A percentile compares a stretch with the other conserved stretches of the same genome.
phyloP scores from a whole-genome alignment of 2,113 vertebrate genomes.

The Serinus canaria region DNA sequence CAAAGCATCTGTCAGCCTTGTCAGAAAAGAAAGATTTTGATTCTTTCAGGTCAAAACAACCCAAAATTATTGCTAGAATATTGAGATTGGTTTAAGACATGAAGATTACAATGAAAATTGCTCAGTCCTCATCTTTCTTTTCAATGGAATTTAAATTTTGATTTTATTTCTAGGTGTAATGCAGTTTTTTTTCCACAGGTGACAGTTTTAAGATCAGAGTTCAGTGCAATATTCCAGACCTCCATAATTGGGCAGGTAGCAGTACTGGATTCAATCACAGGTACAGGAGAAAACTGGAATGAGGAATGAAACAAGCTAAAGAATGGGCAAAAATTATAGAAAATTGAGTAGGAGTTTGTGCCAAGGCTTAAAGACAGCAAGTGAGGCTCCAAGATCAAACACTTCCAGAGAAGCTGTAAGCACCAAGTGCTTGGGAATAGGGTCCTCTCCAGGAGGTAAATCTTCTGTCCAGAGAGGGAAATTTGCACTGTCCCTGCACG shows the following conservation, averaged over 20 bases:
- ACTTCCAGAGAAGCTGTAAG: background rate
- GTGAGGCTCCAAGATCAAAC: background rate
- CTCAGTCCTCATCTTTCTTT: background rate
- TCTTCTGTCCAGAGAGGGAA: background rate
- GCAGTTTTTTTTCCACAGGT: background rate
- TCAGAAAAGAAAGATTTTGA: slow-evolving; percentile 26
- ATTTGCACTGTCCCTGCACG: background rate
- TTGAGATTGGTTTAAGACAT: background rate
- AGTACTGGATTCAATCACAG: background rate
- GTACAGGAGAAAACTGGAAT: background rate
- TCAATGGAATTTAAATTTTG: background rate
- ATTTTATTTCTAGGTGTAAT: background rate
- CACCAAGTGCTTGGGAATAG: background rate
- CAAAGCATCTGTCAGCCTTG: slow-evolving; percentile 47
- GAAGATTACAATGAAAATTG: background rate
- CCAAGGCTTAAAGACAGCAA: background rate
- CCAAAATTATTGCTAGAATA: slow-evolving; percentile 2
- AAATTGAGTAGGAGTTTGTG: background rate
- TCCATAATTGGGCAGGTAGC: background rate
- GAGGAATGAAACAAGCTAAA: background rate
- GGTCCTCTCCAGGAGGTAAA: background rate
- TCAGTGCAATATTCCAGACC: background rate
- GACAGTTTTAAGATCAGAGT: background rate
- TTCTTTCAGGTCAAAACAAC: slow-evolving; percentile 53
- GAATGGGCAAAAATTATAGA: background rate